Conservation (phyloP, 1,140 invertebrate genomes). For the Forficula auricularia region DNA sequence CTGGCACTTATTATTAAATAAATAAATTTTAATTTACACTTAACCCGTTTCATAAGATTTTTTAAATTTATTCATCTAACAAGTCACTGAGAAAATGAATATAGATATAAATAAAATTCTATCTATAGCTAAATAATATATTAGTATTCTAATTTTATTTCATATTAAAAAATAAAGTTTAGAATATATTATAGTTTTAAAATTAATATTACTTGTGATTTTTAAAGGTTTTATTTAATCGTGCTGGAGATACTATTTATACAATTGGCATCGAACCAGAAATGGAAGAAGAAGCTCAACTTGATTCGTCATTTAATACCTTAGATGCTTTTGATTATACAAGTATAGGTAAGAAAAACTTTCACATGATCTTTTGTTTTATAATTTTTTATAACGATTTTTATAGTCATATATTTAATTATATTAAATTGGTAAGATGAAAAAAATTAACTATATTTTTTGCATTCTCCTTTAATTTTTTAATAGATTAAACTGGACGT, state of each 20-base stretch:
- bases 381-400: background rate
- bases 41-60: too few species aligned
- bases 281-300: constrained; percentile 43
- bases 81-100: too few species aligned
- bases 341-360: constrained; percentile 67
- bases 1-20: too few species aligned
- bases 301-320: constrained; percentile 80
- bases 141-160: constrained; percentile 30
- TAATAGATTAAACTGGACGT: too few species aligned
- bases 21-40: too few species aligned
- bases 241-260: constrained; percentile 44
- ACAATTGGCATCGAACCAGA: constrained; percentile 34
- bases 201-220: too few species aligned
- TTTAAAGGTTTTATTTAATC: constrained; percentile 38
- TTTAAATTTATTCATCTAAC: too few species aligned
- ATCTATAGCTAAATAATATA: too few species aligned
- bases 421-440: background rate
- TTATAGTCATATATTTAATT: background rate
- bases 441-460: too few species aligned
- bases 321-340: constrained; percentile 86
- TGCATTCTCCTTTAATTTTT: too few species aligned
- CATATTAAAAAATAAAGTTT: constrained; percentile 77
- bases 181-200: constrained; percentile 42
- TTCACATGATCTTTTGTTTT: background rate
- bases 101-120: too few species aligned